These are phyloP conservation scores for Hermatobates lingyangjiaoensis DNA, from an alignment of 1,140 invertebrate species.

Conservation along the genomic window DNA sequence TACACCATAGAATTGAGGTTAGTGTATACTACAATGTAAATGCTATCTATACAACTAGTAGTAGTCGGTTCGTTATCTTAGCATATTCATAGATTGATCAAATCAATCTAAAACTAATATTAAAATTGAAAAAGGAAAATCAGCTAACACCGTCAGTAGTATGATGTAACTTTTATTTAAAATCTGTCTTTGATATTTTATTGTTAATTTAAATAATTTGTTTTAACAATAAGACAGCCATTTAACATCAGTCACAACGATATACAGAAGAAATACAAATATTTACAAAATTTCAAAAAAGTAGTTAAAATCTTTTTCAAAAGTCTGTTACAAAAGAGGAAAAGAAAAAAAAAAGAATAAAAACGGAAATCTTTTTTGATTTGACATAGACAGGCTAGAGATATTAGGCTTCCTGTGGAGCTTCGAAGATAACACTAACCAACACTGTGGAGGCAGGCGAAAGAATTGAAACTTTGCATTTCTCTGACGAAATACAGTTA, in stretches of 20 bases:
- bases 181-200: background rate
- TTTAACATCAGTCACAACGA: slow-evolving; percentile 11
- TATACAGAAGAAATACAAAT: background rate
- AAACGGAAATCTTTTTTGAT: background rate
- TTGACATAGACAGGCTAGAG: background rate
- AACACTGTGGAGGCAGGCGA: too few relatives aligned
- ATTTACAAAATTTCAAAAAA: background rate
- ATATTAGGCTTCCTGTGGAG: too few relatives aligned
- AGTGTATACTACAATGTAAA: too few relatives aligned
- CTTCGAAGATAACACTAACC: too few relatives aligned
- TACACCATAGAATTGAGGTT: too few relatives aligned
- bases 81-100: too few relatives aligned
- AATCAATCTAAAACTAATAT: background rate
- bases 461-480: too few relatives aligned
- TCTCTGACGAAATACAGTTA: too few relatives aligned
- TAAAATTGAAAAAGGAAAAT: background rate
- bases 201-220: background rate
- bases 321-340: background rate
- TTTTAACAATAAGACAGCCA: slow-evolving; percentile 9
- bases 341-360: slow-evolving; percentile 1
- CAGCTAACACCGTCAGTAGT: background rate
- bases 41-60: too few relatives aligned
- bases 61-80: too few relatives aligned
- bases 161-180: background rate
- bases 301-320: background rate